These are phyloP conservation scores for Clivina fossor DNA, from an alignment of 2,888 invertebrate genomes.

Conservation along the genomic window DNA sequence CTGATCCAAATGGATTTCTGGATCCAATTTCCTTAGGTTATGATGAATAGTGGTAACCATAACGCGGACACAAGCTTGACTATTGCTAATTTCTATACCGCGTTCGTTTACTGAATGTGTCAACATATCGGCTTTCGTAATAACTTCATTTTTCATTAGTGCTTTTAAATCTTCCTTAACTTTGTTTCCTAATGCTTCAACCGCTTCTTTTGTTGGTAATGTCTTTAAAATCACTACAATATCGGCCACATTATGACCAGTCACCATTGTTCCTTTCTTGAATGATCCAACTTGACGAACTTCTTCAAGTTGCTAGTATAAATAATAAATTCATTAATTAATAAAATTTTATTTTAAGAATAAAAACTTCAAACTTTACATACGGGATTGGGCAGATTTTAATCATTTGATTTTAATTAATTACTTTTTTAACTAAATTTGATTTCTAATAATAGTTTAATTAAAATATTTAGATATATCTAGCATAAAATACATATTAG, in stretches of 20 bases:
- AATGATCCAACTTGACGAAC: conserved; percentile 96
- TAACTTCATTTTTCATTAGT: conserved; percentile 63
- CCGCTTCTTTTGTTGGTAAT: conserved; percentile 92
- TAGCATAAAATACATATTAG: too few relatives aligned
- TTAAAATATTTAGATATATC: too few relatives aligned
- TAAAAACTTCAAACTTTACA: too few relatives aligned
- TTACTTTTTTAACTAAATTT: too few relatives aligned
- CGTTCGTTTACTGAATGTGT: conserved; percentile 64
- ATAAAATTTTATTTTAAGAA: too few relatives aligned
- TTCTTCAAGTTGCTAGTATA: conserved; percentile 81
- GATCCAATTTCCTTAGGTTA: conserved; percentile 89
- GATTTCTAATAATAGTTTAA: too few relatives aligned
- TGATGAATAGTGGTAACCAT: conserved; percentile 93
- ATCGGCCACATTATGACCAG: conserved; percentile 93
- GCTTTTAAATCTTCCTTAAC: conserved; percentile 83
- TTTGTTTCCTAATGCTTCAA: conserved; percentile 88
- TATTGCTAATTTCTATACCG: conserved; percentile 87
- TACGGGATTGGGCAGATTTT: too few relatives aligned
- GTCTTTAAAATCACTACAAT: conserved; percentile 97
- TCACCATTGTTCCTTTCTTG: conserved; percentile 97
- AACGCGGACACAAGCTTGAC: conserved; percentile 84
- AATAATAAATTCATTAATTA: conserved; percentile 29
- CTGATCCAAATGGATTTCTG: conserved; percentile 75
- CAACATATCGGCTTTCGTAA: conserved; percentile 63
- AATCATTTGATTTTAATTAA: too few relatives aligned